phyloP scores from a whole-genome alignment of 2,888 invertebrate species.

The Xanthia icteritia region DNA sequence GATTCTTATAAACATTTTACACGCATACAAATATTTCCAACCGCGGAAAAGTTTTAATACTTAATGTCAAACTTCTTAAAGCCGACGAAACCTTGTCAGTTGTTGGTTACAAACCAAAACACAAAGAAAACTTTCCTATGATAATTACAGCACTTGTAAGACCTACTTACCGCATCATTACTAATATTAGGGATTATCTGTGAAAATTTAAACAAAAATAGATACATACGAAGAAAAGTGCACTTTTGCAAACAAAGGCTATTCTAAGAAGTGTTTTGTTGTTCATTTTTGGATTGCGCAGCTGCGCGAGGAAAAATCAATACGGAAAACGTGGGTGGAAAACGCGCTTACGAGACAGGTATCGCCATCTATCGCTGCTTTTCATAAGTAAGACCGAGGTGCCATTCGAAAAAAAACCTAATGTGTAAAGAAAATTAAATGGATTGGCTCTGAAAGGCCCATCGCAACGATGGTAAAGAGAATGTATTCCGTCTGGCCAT shows the following conservation, averaged over 20 bases:
- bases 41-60: not conserved
- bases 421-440: not conserved
- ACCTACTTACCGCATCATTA: not conserved
- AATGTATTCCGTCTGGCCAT: not conserved
- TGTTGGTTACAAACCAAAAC: not conserved
- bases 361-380: constrained; percentile 1
- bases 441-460: not conserved
- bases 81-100: not conserved
- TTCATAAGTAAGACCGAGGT: not conserved
- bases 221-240: not conserved
- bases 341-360: not conserved
- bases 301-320: constrained; percentile 23
- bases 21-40: not conserved
- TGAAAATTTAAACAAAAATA: not conserved
- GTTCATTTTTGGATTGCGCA: constrained; percentile 16
- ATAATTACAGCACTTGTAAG: not conserved
- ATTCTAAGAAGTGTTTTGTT: not conserved
- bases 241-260: not conserved
- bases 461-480: not conserved
- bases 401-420: not conserved
- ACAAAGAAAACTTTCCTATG: not conserved
- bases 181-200: not conserved
- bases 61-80: not conserved
- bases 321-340: not conserved
- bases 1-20: not conserved